Base-by-base conservation (phyloP, 2,797 vertebrate species). In the Pseudomugil tenellus region DNA sequence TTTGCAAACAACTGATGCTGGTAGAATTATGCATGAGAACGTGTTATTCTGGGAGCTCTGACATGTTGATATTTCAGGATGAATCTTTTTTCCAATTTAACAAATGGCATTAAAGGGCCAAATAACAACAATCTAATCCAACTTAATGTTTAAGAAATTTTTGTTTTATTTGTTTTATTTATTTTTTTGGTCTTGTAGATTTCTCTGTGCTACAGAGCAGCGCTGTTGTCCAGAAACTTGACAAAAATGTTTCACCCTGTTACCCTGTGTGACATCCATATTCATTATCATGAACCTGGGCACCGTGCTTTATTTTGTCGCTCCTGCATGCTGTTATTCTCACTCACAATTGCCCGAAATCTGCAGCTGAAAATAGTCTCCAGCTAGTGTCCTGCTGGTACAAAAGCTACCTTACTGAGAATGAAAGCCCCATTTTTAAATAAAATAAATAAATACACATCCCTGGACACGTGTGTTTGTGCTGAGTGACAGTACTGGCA, bases 1-100 rank as follows among this genome's bases (percentile, higher is more conserved):
- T 75, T 65, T 54, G 54, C 64, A 74, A 73, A 74, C 57, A 54
- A 65, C 51, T 26, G 49, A 57, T 10, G 67, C 57, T 39, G 57
- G 74, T 52, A 72, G 79, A 87, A 84, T 86, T 72, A 84, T 87
- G 77, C 72, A 85, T 80, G 72, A 83, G 75, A 66, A 77, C 82
- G 66, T 74, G 76, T 74, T 81, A 70, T 69, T 79, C 32, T 69
- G 78, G 68, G 77, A 81, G 49, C 56, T 26, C 35, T 63, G 51
- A 68, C 67, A 79, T 74, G 70, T 76, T 54, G 12, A 43, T 8
- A 61, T 73, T 67, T 57, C 65, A 56, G n/a, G 35, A 55, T 39
- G 23, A 32, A 31, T 37, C 29, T 28, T 58, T 25, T 29, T 51
- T 14, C 23, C 48, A 26, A 13, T 51, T 49, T 23, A 52, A 67